Conservation (phyloP, 2,888 invertebrate species). For the Nematopogon swammerdamellus region DNA sequence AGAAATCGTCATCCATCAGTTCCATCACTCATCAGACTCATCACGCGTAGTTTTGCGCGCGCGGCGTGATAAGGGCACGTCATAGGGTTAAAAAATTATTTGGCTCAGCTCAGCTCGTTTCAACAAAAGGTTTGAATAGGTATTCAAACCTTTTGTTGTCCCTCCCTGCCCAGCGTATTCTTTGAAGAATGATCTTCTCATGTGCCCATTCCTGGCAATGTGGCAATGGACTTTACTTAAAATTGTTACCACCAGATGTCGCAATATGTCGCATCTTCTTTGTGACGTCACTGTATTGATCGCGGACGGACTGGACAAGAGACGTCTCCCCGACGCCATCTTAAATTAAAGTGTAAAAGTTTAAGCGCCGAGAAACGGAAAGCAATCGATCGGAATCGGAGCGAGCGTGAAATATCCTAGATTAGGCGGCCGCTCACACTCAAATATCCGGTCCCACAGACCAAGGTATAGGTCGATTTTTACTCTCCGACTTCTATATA, state of each 20-base stretch:
- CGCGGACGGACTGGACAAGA: constrained; percentile 34
- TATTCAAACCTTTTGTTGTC: no score
- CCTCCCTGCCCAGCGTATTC: no score
- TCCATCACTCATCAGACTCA: no score
- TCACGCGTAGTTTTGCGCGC: no score
- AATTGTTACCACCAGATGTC: constrained; percentile 24
- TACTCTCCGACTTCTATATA: neutral
- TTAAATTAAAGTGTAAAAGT: constrained; percentile 57
- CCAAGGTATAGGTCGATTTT: neutral
- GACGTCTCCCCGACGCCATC: constrained; percentile 52
- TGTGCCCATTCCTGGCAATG: no score
- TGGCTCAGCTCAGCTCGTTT: no score
- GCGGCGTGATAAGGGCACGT: no score
- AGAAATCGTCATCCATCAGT: no score
- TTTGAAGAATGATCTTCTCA: no score
- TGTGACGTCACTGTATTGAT: constrained; percentile 55
- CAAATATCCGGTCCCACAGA: neutral
- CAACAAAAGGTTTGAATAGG: no score
- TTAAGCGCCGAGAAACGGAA: constrained; percentile 58
- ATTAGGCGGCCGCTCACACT: neutral
- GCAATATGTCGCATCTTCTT: constrained; percentile 36
- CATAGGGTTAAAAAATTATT: no score
- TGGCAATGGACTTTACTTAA: neutral
- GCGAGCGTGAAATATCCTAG: neutral
- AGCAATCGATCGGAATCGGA: constrained; percentile 29